Percentiles rank a stretch among this genome's conserved stretches.
These are phyloP conservation scores for Osmerus mordax DNA, from an alignment of 2,113 vertebrate species.

Conservation along the genomic window DNA sequence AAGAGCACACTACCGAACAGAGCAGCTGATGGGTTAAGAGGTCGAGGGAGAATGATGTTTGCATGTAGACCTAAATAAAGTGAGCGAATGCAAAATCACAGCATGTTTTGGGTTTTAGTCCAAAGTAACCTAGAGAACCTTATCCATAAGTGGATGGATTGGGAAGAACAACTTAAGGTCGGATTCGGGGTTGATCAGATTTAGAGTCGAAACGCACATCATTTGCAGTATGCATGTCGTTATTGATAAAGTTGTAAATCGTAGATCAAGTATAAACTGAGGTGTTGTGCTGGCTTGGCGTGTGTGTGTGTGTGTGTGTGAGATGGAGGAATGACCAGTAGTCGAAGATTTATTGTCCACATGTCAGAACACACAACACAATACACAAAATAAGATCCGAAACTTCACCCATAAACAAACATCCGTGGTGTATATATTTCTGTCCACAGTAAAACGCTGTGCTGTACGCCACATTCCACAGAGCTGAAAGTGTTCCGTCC, in stretches of 20 bases:
- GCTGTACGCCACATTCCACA: constrained; percentile 35
- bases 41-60: too few relatives aligned
- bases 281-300: neutral
- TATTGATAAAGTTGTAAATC: neutral
- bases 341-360: neutral
- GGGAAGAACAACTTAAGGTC: too few relatives aligned
- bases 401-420: constrained; percentile 17
- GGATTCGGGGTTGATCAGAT: too few relatives aligned
- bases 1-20: neutral
- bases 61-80: too few relatives aligned
- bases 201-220: too few relatives aligned
- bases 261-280: neutral
- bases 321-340: neutral
- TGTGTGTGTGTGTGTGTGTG: neutral
- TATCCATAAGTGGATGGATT: too few relatives aligned
- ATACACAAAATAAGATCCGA: neutral
- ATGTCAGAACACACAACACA: neutral
- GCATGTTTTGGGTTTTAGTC: too few relatives aligned
- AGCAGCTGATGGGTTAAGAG: too few relatives aligned
- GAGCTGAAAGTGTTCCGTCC: constrained; percentile 70
- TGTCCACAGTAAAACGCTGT: constrained; percentile 40
- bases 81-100: too few relatives aligned
- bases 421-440: constrained; percentile 44
- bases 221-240: neutral
- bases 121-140: too few relatives aligned